These are phyloP conservation scores for Meloe dianella DNA, from an alignment of 2,888 invertebrate species.

Conservation along the genomic window DNA sequence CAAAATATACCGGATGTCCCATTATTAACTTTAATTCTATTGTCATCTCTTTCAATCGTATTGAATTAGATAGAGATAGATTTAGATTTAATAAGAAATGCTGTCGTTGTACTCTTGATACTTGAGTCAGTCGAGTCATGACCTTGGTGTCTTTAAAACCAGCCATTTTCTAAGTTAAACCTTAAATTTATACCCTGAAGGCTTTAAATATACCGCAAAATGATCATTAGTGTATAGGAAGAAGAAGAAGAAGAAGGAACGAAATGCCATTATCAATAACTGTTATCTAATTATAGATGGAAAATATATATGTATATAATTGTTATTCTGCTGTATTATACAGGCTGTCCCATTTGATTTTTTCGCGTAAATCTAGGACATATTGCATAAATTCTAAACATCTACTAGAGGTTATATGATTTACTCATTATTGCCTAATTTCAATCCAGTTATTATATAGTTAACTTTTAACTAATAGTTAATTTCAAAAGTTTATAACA, in stretches of 20 bases:
- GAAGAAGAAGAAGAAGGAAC: too few species aligned
- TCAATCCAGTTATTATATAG: too few species aligned
- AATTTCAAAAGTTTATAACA: too few species aligned
- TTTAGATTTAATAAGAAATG: not conserved
- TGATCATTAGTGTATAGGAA: too few species aligned
- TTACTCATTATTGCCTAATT: too few species aligned
- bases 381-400: too few species aligned
- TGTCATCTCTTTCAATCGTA: not conserved
- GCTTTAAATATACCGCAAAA: not conserved
- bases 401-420: too few species aligned
- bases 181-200: not conserved
- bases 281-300: too few species aligned
- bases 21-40: not conserved
- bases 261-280: too few species aligned
- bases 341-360: not conserved
- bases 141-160: not conserved
- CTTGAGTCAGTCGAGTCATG: conserved; percentile 4
- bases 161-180: conserved; percentile 2
- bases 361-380: not conserved
- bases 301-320: too few species aligned
- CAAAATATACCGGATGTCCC: conserved; percentile 1
- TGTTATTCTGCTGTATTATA: too few species aligned
- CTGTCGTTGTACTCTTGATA: conserved; percentile 5
- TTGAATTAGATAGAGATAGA: not conserved
- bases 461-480: too few species aligned